A percentile compares a stretch with the other conserved stretches of the same genome.
phyloP scores from a whole-genome alignment of 2,888 invertebrate species.

The Harpagoxenus sublaevis region DNA sequence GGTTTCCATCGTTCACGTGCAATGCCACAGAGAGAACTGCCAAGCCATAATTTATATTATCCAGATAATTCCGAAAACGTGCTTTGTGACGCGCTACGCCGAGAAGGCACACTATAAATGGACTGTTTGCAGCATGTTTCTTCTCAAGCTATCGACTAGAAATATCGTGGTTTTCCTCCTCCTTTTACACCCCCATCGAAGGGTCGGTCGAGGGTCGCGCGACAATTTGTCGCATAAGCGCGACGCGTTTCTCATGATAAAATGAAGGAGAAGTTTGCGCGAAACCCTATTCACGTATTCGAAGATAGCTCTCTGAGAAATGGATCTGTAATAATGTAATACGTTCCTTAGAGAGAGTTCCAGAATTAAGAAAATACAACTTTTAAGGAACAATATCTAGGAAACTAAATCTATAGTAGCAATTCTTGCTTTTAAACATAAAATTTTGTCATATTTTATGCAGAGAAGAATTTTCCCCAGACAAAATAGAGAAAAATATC shows the following conservation, averaged over 20 bases:
- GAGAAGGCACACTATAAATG: constrained; percentile 15
- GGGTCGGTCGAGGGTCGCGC: constrained; percentile 24
- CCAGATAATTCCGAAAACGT: constrained; percentile 38
- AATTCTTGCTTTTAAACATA: background rate
- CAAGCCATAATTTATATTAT: constrained; percentile 50
- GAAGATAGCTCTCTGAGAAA: constrained; percentile 10
- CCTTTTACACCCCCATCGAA: constrained; percentile 37
- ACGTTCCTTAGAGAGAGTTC: background rate
- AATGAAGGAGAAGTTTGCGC: constrained; percentile 7
- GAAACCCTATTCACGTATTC: background rate
- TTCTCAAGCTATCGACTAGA: constrained; percentile 49
- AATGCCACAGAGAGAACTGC: constrained; percentile 19
- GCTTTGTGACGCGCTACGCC: constrained; percentile 32
- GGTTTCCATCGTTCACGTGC: constrained; percentile 31
- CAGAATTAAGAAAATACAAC: background rate
- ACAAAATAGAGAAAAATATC: background rate
- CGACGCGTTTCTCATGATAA: constrained; percentile 25
- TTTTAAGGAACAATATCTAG: background rate
- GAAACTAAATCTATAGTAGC: background rate
- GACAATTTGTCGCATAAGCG: constrained; percentile 39
- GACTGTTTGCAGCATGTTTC: constrained; percentile 25
- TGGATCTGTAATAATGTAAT: constrained; percentile 14
- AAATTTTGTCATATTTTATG: background rate
- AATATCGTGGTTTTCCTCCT: constrained; percentile 41
- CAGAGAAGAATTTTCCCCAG: background rate